phyloP scores from a whole-genome alignment of 37 sponge, comb jelly and placozoan species.

The Axinella damicornis region DNA sequence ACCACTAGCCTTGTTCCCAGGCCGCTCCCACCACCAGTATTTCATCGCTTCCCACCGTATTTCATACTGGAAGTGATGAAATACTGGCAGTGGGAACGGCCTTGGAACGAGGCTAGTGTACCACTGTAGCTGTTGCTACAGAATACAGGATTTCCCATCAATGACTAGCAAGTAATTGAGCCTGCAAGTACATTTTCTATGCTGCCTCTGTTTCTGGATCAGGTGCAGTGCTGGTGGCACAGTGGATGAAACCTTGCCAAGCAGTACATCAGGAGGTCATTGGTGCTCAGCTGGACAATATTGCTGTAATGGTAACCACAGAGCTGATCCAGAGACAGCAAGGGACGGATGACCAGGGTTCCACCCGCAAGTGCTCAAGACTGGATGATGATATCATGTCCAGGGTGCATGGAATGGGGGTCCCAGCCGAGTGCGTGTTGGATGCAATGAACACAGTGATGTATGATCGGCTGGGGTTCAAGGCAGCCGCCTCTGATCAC shows the following conservation, averaged over 20 bases:
- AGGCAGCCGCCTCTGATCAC: constrained; percentile 5
- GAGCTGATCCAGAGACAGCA: background rate
- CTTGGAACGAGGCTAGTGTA: too few species aligned
- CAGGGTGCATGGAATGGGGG: background rate
- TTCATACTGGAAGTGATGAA: too few species aligned
- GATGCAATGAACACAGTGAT: constrained; percentile 42
- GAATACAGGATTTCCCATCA: background rate
- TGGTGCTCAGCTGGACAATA: constrained; percentile 24
- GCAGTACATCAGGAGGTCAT: background rate
- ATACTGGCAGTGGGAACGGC: too few species aligned
- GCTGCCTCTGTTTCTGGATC: background rate
- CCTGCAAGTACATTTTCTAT: too few species aligned
- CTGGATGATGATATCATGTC: background rate
- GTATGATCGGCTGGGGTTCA: constrained; percentile 48
- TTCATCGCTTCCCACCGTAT: too few species aligned
- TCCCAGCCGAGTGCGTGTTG: background rate
- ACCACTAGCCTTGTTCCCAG: too few species aligned
- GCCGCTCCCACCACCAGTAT: too few species aligned
- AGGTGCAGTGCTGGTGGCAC: constrained; percentile 58
- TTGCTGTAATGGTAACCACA: constrained; percentile 36
- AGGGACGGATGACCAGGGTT: background rate
- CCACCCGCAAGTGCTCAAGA: too few species aligned
- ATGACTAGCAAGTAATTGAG: background rate
- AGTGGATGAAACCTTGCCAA: constrained; percentile 48
- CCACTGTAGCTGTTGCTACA: too few species aligned